These are phyloP conservation scores for Peromyscus eremicus DNA, from an alignment of 2,797 vertebrate genomes.

Conservation along the genomic window DNA sequence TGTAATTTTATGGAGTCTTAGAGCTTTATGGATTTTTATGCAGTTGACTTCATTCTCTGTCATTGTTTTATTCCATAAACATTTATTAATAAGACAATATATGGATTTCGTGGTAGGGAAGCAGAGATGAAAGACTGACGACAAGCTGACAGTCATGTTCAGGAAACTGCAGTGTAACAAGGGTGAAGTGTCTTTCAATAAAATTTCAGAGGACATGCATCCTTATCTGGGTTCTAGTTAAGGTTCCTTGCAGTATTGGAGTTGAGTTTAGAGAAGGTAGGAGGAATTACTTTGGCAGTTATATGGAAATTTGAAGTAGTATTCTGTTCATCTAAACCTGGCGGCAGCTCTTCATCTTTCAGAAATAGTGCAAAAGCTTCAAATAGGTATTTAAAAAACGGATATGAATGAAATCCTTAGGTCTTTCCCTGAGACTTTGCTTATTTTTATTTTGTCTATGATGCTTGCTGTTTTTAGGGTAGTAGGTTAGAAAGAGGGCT, in stretches of 20 bases:
- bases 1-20: constrained; percentile 58
- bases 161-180: constrained; percentile 28
- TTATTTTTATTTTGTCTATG: constrained; percentile 52
- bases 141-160: background rate
- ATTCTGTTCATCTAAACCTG: background rate
- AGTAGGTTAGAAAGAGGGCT: constrained; percentile 29
- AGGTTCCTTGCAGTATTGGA: background rate
- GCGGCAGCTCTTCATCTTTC: background rate
- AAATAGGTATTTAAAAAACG: background rate
- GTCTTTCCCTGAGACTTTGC: background rate
- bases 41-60: constrained; percentile 57
- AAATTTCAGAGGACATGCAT: background rate
- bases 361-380: background rate
- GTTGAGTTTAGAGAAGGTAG: constrained; percentile 37
- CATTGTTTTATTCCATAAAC: constrained; percentile 41
- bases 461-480: constrained; percentile 30
- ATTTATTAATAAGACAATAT: constrained; percentile 52
- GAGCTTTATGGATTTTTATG: constrained; percentile 42
- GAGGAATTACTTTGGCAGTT: constrained; percentile 26
- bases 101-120: constrained; percentile 12
- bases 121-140: constrained; percentile 37
- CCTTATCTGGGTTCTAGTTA: background rate
- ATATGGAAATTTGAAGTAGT: background rate
- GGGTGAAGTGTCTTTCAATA: constrained; percentile 5
- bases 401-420: constrained; percentile 50